phyloP scores from a whole-genome alignment of 2,113 vertebrate species.

The Hyperopisus bebe region DNA sequence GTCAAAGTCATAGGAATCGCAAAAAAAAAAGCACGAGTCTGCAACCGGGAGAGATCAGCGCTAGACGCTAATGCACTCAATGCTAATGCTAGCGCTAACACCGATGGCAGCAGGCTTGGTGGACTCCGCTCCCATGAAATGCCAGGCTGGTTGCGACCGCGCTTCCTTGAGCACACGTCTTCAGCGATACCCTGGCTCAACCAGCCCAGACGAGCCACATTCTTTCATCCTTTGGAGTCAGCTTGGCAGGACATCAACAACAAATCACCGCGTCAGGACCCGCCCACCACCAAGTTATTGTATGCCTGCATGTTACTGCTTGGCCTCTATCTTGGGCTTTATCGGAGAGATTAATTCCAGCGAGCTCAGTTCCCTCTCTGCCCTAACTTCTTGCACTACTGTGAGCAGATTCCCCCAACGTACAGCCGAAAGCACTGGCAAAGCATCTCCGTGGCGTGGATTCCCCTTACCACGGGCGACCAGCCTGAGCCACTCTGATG shows the following conservation, averaged over 20 bases:
- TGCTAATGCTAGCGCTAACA: not conserved
- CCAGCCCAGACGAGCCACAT: not conserved
- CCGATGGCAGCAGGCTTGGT: not conserved
- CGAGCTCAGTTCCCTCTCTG: not conserved
- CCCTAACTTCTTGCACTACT: not conserved
- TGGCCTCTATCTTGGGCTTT: not conserved
- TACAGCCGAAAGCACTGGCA: not conserved
- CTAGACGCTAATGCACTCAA: not conserved
- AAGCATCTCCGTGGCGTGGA: not conserved
- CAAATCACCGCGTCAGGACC: not conserved
- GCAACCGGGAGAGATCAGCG: not conserved
- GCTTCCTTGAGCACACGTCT: not conserved
- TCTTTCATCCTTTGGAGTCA: not conserved
- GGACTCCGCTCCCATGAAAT: not conserved
- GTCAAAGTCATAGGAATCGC: not conserved
- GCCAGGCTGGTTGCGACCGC: not conserved
- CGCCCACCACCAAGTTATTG: not conserved
- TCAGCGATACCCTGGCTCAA: not conserved
- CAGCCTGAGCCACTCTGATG: conserved; percentile 96
- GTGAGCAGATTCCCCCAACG: not conserved
- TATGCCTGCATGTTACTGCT: not conserved
- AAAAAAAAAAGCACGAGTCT: not conserved
- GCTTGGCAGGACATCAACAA: not conserved
- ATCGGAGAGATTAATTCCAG: not conserved
- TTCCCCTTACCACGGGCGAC: conserved; percentile 91